Percentiles rank a stretch among this genome's conserved stretches.
Conservation (phyloP, 2,888 invertebrate genomes). For the Carpatolechia fugitivella region DNA sequence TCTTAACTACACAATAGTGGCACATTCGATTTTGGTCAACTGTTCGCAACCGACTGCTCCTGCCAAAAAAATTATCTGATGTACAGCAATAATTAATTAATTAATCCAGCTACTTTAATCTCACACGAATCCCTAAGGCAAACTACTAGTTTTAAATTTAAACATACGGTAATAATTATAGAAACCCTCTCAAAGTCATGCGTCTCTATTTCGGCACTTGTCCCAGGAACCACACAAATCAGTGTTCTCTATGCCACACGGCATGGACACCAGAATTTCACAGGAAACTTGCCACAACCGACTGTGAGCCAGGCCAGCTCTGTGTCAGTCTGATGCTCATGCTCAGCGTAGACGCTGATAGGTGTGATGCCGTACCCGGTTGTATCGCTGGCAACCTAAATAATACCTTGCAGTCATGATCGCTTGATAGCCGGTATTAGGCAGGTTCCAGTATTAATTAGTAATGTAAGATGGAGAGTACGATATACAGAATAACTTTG, state of each 20-base stretch:
- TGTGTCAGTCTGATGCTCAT: constrained; percentile 3
- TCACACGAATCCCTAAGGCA: too few relatives aligned
- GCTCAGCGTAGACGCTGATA: constrained; percentile 32
- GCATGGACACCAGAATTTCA: constrained; percentile 19
- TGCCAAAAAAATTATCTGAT: too few relatives aligned
- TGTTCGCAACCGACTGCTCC: too few relatives aligned
- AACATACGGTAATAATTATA: too few relatives aligned
- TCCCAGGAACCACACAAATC: constrained; percentile 42
- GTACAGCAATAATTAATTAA: too few relatives aligned
- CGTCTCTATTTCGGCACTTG: constrained; percentile 28
- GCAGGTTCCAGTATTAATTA: constrained; percentile 47
- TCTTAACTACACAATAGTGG: too few relatives aligned
- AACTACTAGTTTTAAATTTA: too few relatives aligned
- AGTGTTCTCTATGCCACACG: constrained; percentile 28
- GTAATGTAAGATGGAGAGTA: constrained; percentile 69
- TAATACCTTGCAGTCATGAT: constrained; percentile 34
- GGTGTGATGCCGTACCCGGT: constrained; percentile 50
- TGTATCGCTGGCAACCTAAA: constrained; percentile 47
- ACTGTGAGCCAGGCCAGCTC: background rate
- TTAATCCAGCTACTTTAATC: too few relatives aligned
- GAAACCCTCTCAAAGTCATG: constrained; percentile 21
- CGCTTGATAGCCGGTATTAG: constrained; percentile 37
- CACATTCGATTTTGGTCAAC: too few relatives aligned
- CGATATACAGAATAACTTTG: constrained; percentile 66
- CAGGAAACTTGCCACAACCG: constrained; percentile 1